Percentiles rank a stretch among this genome's conserved stretches.
phyloP scores from a whole-genome alignment of 2,113 vertebrate species.

The Crocuta crocuta region DNA sequence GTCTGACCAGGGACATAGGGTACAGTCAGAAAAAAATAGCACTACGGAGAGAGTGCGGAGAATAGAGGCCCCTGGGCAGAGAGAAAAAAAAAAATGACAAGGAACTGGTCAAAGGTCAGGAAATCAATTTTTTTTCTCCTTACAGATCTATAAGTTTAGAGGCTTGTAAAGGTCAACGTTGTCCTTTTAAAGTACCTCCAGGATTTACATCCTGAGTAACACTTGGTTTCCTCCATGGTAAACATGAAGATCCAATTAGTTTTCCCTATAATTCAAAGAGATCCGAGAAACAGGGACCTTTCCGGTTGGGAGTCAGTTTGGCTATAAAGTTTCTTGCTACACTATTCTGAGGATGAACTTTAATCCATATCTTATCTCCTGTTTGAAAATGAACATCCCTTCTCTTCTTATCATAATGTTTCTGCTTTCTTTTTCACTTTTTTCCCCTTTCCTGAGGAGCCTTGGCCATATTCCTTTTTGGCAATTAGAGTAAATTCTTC shows the following conservation, averaged over 20 bases:
- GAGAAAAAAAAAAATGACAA: constrained; percentile 41
- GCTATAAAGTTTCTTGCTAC: constrained; percentile 84
- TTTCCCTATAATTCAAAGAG: constrained; percentile 81
- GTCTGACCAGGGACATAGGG: constrained; percentile 38
- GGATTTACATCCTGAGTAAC: constrained; percentile 75
- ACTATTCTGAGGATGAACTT: constrained; percentile 87
- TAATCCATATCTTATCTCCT: constrained; percentile 88
- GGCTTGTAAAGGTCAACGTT: constrained; percentile 75
- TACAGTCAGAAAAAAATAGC: constrained; percentile 65
- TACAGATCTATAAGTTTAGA: constrained; percentile 75
- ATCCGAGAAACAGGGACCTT: constrained; percentile 56
- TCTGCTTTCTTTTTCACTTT: constrained; percentile 83
- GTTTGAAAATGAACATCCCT: constrained; percentile 90
- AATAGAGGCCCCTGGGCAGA: background rate
- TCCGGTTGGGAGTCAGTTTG: constrained; percentile 80
- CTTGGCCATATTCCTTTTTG: constrained; percentile 86
- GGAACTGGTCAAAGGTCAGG: constrained; percentile 65
- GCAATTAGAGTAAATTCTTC: constrained; percentile 83
- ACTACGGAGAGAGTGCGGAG: constrained; percentile 46
- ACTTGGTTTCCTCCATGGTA: constrained; percentile 55
- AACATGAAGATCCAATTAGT: constrained; percentile 79
- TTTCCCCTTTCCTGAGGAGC: constrained; percentile 77
- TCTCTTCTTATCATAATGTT: constrained; percentile 88
- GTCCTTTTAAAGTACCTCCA: constrained; percentile 70
- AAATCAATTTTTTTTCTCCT: constrained; percentile 70